Percentiles rank a stretch among this genome's conserved stretches.
These are phyloP conservation scores for Hemitrygon akajei DNA, from an alignment of 2,797 vertebrate genomes.

Conservation along the genomic window DNA sequence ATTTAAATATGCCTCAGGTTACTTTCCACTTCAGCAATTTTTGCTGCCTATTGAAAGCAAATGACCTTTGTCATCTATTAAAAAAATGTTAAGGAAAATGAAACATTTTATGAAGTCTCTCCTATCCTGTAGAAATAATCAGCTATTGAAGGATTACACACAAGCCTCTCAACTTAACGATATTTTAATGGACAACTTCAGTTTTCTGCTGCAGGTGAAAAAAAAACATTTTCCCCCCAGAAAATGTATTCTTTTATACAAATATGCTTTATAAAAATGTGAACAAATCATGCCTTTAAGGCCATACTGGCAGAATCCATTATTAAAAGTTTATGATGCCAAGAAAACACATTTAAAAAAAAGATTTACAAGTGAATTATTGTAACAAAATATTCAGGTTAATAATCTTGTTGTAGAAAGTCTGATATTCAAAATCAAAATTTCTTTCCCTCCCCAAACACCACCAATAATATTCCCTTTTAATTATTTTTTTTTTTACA, in stretches of 20 bases:
- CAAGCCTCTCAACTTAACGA: constrained; percentile 64
- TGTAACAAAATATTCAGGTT: constrained; percentile 85
- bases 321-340: constrained; percentile 85
- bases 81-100: not conserved
- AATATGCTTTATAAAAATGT: constrained; percentile 98
- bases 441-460: constrained; percentile 24
- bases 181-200: constrained; percentile 93
- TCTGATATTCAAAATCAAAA: constrained; percentile 38
- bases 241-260: constrained; percentile 87
- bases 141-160: constrained; percentile 48
- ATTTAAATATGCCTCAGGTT: not conserved
- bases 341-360: constrained; percentile 78
- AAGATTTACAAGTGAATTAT: constrained; percentile 99
- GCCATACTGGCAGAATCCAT: constrained; percentile 86
- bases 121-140: not conserved
- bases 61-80: not conserved
- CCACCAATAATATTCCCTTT: constrained; percentile 36
- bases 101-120: not conserved
- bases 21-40: not conserved
- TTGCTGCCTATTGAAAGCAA: not conserved
- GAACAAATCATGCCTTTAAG: constrained; percentile 86
- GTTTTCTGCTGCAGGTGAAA: constrained; percentile 92
- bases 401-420: constrained; percentile 45
- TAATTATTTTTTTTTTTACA: constrained; percentile 33
- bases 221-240: constrained; percentile 72